These are phyloP conservation scores for Poecilia latipinna DNA, from an alignment of 2,113 vertebrate genomes.

Conservation along the genomic window DNA sequence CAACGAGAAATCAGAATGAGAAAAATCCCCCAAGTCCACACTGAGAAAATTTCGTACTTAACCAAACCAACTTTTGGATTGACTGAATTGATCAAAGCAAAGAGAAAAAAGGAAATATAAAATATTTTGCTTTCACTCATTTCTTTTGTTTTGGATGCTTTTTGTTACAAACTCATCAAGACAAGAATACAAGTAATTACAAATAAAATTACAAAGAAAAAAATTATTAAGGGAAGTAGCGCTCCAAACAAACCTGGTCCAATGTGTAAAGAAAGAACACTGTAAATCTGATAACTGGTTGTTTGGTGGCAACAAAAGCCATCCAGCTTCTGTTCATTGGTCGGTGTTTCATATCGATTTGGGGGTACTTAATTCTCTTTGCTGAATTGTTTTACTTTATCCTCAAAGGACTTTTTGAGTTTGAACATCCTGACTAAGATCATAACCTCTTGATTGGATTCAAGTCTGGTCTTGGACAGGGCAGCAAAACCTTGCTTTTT, in stretches of 20 bases:
- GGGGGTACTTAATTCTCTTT: background rate
- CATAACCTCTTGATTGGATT: background rate
- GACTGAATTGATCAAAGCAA: background rate
- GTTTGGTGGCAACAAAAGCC: background rate
- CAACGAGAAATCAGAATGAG: background rate
- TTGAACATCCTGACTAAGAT: background rate
- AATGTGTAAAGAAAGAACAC: background rate
- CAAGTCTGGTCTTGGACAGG: background rate
- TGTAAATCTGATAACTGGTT: background rate
- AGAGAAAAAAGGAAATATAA: background rate
- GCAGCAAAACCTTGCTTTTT: background rate
- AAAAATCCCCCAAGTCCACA: background rate
- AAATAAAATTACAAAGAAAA: too few relatives aligned
- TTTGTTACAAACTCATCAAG: background rate
- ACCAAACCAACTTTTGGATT: background rate
- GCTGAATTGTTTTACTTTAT: background rate
- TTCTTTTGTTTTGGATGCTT: background rate
- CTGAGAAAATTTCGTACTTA: background rate
- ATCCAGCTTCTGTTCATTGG: background rate
- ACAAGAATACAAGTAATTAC: background rate
- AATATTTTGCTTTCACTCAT: background rate
- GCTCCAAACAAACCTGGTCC: background rate
- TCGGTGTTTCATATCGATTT: background rate
- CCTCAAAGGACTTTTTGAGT: background rate
- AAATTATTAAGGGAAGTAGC: too few relatives aligned